Conservation (phyloP, 2,113 vertebrate species). For the Colaptes auratus region DNA sequence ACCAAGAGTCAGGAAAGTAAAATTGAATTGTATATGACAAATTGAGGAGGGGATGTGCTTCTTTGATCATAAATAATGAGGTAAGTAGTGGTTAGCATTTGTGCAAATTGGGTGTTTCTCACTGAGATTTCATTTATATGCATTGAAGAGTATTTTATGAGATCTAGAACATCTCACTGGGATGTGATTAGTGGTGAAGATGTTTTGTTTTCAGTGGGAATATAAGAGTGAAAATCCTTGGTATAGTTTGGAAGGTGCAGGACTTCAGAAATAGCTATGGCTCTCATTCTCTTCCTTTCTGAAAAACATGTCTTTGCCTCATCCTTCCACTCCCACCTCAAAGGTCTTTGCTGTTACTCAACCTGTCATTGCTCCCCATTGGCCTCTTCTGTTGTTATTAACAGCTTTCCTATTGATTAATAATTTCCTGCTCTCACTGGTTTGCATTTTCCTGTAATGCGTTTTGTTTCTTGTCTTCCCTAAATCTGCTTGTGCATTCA, state of each 20-base stretch:
- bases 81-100: neutral
- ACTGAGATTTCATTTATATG: neutral
- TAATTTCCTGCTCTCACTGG: neutral
- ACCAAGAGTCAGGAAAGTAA: neutral
- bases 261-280: neutral
- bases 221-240: neutral
- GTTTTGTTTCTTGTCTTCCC: neutral
- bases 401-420: neutral
- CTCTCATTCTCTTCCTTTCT: neutral
- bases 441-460: neutral
- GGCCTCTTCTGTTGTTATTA: neutral
- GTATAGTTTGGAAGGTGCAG: neutral
- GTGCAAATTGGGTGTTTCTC: neutral
- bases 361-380: fast-evolving
- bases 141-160: neutral
- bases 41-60: neutral
- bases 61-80: neutral
- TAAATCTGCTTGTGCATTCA: neutral
- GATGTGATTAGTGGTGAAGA: neutral
- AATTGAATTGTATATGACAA: neutral
- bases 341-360: neutral
- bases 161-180: neutral
- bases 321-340: neutral
- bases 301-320: neutral
- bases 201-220: neutral